A percentile compares a stretch with the other conserved stretches of the same genome.
Conservation (phyloP, 2,113 vertebrate species). For the Corvus cornix region DNA sequence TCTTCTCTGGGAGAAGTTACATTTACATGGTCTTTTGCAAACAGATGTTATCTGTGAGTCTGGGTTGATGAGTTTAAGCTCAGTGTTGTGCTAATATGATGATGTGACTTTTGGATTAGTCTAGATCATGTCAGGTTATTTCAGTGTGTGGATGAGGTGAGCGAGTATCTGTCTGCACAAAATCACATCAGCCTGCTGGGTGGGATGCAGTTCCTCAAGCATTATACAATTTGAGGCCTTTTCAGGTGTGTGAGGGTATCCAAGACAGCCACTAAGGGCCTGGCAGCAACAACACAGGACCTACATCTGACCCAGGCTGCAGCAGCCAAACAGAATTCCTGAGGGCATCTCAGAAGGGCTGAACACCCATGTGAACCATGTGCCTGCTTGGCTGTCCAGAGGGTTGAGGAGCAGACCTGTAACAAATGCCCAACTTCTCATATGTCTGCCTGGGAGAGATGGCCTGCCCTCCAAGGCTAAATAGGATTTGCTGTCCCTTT, state of each 20-base stretch:
- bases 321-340: neutral
- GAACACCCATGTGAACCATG: neutral
- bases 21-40: neutral
- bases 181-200: neutral
- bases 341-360: neutral
- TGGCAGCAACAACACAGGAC: neutral
- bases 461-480: neutral
- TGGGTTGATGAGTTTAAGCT: neutral
- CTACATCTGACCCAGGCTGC: neutral
- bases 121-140: neutral
- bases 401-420: neutral
- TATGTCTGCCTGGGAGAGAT: neutral
- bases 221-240: neutral
- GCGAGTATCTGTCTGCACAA: neutral
- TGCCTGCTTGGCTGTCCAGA: neutral
- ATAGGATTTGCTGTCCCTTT: neutral
- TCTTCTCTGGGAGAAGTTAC: neutral
- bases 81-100: neutral
- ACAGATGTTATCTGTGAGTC: neutral
- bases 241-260: neutral
- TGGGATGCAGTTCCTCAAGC: neutral
- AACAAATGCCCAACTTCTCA: neutral
- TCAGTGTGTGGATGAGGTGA: neutral
- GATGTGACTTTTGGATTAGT: slow-evolving; percentile 1
- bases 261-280: neutral